Conservation (phyloP, 2,797 vertebrate species). For the Cirrhinus mrigala region DNA sequence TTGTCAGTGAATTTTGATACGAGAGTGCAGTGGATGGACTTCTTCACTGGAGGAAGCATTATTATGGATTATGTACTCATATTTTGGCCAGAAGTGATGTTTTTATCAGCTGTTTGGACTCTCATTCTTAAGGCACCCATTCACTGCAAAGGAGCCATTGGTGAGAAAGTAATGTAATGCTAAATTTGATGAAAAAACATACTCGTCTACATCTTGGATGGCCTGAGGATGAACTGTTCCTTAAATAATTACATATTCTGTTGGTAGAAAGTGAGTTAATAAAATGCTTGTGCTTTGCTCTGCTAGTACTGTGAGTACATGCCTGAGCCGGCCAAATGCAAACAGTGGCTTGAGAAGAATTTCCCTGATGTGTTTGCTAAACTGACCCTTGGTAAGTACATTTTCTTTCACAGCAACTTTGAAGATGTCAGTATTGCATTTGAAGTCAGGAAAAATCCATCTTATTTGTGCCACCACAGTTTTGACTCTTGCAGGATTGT, state of each 20-base stretch:
- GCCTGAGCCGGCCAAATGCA: slow-evolving; percentile 97
- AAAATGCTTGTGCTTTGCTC: slow-evolving; percentile 44
- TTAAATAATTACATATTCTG: neutral
- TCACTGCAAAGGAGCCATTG: neutral
- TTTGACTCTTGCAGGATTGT: neutral
- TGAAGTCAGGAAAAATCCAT: neutral
- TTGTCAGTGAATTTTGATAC: too few relatives aligned
- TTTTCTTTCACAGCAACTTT: neutral
- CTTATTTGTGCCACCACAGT: neutral
- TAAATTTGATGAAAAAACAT: too few relatives aligned
- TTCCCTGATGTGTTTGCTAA: slow-evolving; percentile 97
- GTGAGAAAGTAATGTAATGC: neutral
- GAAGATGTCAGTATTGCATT: neutral
- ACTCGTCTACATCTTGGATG: too few relatives aligned
- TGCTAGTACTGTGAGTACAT: slow-evolving; percentile 98
- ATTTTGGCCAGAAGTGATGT: too few relatives aligned
- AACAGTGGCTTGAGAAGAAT: slow-evolving; percentile 99
- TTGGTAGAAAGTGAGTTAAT: neutral
- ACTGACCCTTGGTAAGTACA: slow-evolving; percentile 91
- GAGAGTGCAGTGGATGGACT: too few relatives aligned
- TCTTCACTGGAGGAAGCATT: too few relatives aligned
- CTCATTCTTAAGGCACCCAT: neutral
- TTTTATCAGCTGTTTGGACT: neutral
- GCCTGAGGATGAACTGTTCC: neutral
- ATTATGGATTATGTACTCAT: too few relatives aligned